A percentile compares a stretch with the other conserved stretches of the same genome.
Evolutionary conservation across 2,113 vertebrate genomes (phyloP).

Genomic region (Heterocephalus glaber): DNA sequence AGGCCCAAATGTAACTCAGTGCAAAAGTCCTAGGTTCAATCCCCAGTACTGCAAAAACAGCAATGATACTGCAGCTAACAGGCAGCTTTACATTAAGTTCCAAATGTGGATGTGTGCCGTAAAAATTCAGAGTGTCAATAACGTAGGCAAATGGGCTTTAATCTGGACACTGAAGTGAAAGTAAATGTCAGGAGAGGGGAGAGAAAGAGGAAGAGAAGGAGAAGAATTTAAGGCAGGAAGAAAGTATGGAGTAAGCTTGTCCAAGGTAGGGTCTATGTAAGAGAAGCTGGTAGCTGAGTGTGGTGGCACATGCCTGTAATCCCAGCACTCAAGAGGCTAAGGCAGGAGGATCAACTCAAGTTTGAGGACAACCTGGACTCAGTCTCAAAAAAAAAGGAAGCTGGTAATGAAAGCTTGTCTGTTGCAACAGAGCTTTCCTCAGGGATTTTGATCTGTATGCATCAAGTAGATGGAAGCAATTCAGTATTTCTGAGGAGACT

Average conservation of each 20-base stretch:
- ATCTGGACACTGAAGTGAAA: neutral
- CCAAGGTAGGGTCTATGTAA: rapidly evolving
- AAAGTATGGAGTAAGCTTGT: neutral
- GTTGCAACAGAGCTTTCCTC: neutral
- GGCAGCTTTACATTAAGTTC: neutral
- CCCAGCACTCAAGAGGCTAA: neutral
- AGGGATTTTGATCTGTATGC: neutral
- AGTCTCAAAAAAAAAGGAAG: too few relatives aligned
- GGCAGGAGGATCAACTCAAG: neutral
- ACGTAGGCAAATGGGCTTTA: neutral
- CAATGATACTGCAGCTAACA: neutral
- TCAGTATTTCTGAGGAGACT: neutral
- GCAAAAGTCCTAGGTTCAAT: neutral
- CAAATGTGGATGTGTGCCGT: neutral
- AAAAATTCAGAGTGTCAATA: neutral
- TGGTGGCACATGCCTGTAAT: neutral
- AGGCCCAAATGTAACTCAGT: neutral
- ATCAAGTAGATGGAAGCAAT: neutral
- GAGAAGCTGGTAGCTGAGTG: neutral
- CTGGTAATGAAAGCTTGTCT: neutral
- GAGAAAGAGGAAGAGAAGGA: rapidly evolving
- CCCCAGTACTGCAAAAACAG: neutral
- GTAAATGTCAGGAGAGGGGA: neutral
- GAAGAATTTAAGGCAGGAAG: neutral
- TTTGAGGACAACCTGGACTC: neutral